Percentiles rank a stretch among this genome's conserved stretches.
phyloP scores from a whole-genome alignment of 2,888 invertebrate genomes.

The Clepsis dumicolana region DNA sequence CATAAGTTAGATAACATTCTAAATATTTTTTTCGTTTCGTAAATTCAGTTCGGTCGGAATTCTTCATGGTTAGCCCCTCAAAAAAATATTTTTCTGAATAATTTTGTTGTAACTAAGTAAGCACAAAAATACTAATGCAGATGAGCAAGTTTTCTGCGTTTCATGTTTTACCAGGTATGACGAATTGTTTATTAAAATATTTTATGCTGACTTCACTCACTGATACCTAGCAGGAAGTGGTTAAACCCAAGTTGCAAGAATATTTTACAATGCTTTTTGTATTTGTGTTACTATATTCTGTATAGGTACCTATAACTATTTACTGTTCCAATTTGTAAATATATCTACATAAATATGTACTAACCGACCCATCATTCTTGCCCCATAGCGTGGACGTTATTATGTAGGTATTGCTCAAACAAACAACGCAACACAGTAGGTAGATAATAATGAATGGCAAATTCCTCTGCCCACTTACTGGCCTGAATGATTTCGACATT shows the following conservation, averaged over 20 bases:
- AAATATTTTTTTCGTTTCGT: no score
- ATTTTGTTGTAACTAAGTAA: no score
- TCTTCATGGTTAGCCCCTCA: no score
- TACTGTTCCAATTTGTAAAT: neutral
- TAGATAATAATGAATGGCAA: slow-evolving; percentile 80
- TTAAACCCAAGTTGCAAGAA: slow-evolving; percentile 13
- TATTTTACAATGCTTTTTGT: slow-evolving; percentile 5
- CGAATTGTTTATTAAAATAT: slow-evolving; percentile 14
- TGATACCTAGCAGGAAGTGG: slow-evolving; percentile 12
- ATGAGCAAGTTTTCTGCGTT: neutral
- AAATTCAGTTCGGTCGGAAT: no score
- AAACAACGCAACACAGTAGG: slow-evolving; percentile 57
- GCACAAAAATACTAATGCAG: neutral
- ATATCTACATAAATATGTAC: neutral
- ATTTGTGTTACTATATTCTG: neutral
- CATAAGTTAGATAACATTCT: no score
- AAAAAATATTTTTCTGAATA: no score
- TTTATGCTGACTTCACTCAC: slow-evolving; percentile 17
- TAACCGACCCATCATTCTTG: neutral
- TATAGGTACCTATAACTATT: neutral
- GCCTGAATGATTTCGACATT: slow-evolving; percentile 86
- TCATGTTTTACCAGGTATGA: neutral
- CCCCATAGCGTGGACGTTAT: neutral
- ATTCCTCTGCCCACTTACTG: slow-evolving; percentile 84
- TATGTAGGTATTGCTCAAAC: slow-evolving; percentile 66